Percentiles rank a stretch among this genome's conserved stretches.
phyloP scores from a whole-genome alignment of 2,888 invertebrate genomes.

The Leptarthrus brevirostris region DNA sequence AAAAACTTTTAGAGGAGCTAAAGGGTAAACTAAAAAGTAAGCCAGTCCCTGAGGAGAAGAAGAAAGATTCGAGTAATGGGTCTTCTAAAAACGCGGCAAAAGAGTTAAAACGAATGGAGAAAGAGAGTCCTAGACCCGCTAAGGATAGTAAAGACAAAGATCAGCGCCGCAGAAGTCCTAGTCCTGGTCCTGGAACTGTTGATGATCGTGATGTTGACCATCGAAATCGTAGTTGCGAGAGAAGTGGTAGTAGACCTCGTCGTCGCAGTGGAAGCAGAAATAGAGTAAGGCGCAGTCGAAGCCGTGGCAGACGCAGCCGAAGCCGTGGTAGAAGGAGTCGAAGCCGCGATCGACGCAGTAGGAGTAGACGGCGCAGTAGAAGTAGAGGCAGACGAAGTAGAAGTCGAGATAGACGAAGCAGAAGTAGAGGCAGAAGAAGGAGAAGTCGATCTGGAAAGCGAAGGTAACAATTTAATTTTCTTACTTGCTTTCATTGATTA shows the following conservation, averaged over 20 bases:
- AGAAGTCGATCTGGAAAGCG: constrained; percentile 53
- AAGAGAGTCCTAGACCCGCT: constrained; percentile 61
- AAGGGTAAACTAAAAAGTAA: constrained; percentile 65
- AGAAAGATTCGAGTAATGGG: constrained; percentile 48
- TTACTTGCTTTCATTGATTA: not conserved
- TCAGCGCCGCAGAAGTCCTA: constrained; percentile 60
- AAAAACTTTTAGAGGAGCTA: constrained; percentile 70
- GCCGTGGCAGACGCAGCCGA: constrained; percentile 58
- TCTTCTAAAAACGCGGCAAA: constrained; percentile 55
- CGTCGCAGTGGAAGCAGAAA: constrained; percentile 58
- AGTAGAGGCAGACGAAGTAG: constrained; percentile 54
- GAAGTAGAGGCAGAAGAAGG: constrained; percentile 55
- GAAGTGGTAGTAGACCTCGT: constrained; percentile 59
- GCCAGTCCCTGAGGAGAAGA: constrained; percentile 56
- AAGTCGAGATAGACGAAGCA: constrained; percentile 55
- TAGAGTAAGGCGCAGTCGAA: constrained; percentile 57
- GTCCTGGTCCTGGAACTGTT: constrained; percentile 58
- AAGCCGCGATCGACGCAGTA: constrained; percentile 52
- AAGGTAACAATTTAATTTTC: constrained; percentile 51
- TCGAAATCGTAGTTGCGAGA: constrained; percentile 53
- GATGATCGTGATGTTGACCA: constrained; percentile 41
- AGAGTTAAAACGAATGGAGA: constrained; percentile 58
- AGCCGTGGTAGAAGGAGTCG: constrained; percentile 55
- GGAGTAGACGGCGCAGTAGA: constrained; percentile 49
- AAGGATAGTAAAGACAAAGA: constrained; percentile 60